phyloP scores from a whole-genome alignment of 2,888 invertebrate species.

The Halictus quadricinctus region DNA sequence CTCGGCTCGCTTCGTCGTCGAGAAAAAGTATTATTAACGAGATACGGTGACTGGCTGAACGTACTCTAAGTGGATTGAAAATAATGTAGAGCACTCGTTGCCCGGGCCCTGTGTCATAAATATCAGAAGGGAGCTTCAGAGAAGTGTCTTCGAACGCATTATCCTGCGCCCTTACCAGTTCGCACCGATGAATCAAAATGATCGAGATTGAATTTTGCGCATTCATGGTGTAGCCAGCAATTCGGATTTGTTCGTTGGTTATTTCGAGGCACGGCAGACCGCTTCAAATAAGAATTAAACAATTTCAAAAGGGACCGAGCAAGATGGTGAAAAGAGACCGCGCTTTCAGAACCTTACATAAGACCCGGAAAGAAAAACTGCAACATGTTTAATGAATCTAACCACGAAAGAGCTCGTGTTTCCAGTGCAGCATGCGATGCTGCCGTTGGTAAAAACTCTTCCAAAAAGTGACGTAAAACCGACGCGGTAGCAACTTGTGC shows the following conservation, averaged over 20 bases:
- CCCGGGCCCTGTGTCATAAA: neutral
- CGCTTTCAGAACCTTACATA: neutral
- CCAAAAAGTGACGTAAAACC: neutral
- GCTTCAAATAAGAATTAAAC: neutral
- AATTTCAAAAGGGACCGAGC: neutral
- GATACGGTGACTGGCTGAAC: conserved; percentile 11
- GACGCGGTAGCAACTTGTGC: neutral
- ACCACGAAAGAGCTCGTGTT: neutral
- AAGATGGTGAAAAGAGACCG: neutral
- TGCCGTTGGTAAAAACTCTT: neutral
- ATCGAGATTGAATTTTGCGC: neutral
- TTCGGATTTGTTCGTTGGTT: neutral
- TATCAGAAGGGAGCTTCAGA: neutral
- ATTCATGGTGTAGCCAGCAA: neutral
- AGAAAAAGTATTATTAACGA: conserved; percentile 17
- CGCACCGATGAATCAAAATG: neutral
- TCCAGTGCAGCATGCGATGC: neutral
- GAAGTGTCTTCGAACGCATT: neutral
- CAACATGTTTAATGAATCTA: conserved; percentile 2
- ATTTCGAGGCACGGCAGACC: neutral
- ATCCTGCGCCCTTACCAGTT: neutral
- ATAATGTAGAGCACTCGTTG: conserved; percentile 11
- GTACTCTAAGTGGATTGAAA: conserved; percentile 11
- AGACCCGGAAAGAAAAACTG: neutral
- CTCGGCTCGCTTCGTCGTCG: neutral